Evolutionary conservation across 2,888 invertebrate species (phyloP).

Genomic region (Hydriomena furcata): DNA sequence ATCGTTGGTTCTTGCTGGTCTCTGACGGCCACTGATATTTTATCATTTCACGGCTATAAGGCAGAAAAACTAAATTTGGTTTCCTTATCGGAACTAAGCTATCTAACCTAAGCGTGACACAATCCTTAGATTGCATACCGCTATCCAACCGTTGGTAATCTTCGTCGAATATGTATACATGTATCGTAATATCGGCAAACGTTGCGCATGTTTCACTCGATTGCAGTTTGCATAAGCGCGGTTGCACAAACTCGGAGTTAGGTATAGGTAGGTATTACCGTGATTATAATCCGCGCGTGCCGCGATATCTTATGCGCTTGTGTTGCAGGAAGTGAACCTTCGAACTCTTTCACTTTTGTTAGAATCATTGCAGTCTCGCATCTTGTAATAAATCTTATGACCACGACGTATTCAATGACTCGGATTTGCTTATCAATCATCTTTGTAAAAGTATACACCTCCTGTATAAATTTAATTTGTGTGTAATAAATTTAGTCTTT

Average conservation of each 20-base stretch:
- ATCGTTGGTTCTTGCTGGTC: constrained; percentile 32
- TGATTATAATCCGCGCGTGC: constrained; percentile 76
- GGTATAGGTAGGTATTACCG: constrained; percentile 63
- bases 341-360: constrained; percentile 67
- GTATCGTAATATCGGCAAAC: constrained; percentile 43
- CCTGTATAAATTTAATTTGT: too few species aligned
- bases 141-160: constrained; percentile 15
- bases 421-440: background rate
- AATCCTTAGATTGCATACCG: constrained; percentile 25
- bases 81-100: constrained; percentile 28
- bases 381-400: background rate
- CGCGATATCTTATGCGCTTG: constrained; percentile 62
- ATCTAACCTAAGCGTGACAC: constrained; percentile 32
- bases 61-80: constrained; percentile 29
- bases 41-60: constrained; percentile 44
- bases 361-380: constrained; percentile 25
- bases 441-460: too few species aligned
- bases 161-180: constrained; percentile 12
- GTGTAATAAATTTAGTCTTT: too few species aligned
- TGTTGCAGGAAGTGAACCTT: constrained; percentile 65
- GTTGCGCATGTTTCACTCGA: constrained; percentile 67
- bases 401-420: too few species aligned
- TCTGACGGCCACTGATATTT: constrained; percentile 26
- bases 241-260: constrained; percentile 72
- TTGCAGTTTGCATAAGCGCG: constrained; percentile 72